These are phyloP conservation scores for Phycodurus eques DNA, from an alignment of 2,113 vertebrate species.

Conservation along the genomic window DNA sequence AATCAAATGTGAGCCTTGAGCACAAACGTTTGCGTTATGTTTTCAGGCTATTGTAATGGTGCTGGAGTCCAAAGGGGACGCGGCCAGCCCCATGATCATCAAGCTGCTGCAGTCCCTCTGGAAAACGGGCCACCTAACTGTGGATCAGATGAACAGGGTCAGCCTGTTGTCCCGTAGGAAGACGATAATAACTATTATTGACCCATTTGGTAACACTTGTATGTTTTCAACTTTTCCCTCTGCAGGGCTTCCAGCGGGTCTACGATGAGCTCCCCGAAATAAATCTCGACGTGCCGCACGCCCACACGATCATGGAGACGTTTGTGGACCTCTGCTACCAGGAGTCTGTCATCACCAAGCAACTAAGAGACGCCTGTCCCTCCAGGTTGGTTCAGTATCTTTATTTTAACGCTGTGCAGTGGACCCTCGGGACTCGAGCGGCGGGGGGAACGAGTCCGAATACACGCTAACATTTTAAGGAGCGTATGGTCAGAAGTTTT, in stretches of 20 bases:
- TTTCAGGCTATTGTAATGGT: constrained; percentile 81
- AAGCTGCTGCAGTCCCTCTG: constrained; percentile 81
- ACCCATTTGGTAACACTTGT: not conserved
- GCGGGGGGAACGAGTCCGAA: too few species aligned
- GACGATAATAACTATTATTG: not conserved
- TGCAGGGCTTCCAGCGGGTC: constrained; percentile 82
- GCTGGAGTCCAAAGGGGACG: constrained; percentile 79
- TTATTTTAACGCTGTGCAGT: too few species aligned
- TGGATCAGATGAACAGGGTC: constrained; percentile 89
- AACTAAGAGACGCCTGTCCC: constrained; percentile 80
- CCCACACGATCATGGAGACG: constrained; percentile 78
- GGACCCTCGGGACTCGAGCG: too few species aligned
- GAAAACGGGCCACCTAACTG: constrained; percentile 82
- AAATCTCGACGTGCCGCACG: constrained; percentile 80
- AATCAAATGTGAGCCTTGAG: too few species aligned
- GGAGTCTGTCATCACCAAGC: constrained; percentile 80
- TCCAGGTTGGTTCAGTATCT: constrained; percentile 66
- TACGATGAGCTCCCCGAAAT: constrained; percentile 82
- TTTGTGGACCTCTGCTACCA: constrained; percentile 83
- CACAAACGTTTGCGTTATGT: not conserved
- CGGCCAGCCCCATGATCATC: constrained; percentile 76
- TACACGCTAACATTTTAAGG: too few species aligned
- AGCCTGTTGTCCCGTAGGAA: constrained; percentile 5
- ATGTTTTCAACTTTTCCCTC: not conserved
- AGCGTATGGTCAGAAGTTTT: too few species aligned